A percentile compares a stretch with the other conserved stretches of the same genome.
Conservation (phyloP, 1,140 invertebrate species). For the Ceratosolen solmsi region DNA sequence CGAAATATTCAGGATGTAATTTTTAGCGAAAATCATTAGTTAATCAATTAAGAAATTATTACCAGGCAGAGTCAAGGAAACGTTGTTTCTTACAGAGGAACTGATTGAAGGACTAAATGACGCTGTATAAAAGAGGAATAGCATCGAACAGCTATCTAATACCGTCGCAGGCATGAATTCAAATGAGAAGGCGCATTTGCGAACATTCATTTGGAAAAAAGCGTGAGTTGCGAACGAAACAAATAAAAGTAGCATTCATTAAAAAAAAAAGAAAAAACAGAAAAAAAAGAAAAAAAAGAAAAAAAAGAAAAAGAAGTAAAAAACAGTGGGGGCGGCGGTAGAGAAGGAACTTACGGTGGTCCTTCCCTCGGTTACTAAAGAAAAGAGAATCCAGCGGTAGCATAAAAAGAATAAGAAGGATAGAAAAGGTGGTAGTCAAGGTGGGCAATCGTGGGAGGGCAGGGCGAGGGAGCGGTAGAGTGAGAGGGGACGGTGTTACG, state of each 20-base stretch:
- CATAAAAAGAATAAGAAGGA: not conserved
- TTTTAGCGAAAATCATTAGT: not conserved
- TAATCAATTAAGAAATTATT: not conserved
- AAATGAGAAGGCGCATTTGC: not conserved
- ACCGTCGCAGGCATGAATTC: not conserved
- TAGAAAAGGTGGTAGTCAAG: not conserved
- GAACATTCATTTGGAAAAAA: not conserved
- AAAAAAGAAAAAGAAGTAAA: not conserved
- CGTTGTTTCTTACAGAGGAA: not conserved
- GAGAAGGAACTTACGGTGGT: slow-evolving; percentile 1
- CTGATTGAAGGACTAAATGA: not conserved
- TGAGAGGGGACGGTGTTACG: slow-evolving; percentile 27
- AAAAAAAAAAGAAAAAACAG: not conserved
- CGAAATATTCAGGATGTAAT: not conserved
- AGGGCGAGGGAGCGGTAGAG: not conserved
- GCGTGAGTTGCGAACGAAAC: not conserved
- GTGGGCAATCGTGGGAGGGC: not conserved
- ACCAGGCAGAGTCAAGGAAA: not conserved
- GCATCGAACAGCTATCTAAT: not conserved
- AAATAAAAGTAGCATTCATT: not conserved
- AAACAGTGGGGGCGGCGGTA: not conserved
- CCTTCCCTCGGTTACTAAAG: not conserved
- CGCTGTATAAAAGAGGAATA: not conserved
- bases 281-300: not conserved
- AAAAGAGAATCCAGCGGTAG: not conserved